Evolutionary conservation across 1,140 invertebrate species (phyloP).

Genomic region (Adoxophyes honmai): DNA sequence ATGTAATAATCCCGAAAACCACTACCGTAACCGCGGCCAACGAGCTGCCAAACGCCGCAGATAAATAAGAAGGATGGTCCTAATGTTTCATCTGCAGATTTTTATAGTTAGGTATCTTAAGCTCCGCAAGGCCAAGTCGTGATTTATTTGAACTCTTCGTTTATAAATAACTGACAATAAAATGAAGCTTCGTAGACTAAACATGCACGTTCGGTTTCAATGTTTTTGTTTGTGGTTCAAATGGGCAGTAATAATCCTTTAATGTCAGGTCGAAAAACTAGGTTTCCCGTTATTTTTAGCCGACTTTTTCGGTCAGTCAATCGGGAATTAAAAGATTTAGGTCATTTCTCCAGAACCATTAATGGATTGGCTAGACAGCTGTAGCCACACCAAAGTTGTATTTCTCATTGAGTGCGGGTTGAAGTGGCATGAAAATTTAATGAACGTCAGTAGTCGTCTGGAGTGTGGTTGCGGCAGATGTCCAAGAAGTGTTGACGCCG

Average conservation of each 20-base stretch:
- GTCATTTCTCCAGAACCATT: not conserved
- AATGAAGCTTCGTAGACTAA: constrained; percentile 14
- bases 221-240: constrained; percentile 8
- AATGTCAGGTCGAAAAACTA: no score
- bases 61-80: constrained; percentile 3
- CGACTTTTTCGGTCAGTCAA: no score
- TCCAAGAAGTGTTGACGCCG: not conserved
- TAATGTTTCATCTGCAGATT: constrained; percentile 12
- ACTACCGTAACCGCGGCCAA: not conserved
- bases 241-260: no score
- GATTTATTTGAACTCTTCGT: constrained; percentile 15
- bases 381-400: not conserved
- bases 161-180: constrained; percentile 15
- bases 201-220: not conserved
- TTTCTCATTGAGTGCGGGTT: not conserved
- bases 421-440: not conserved
- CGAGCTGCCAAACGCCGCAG: constrained; percentile 1
- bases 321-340: not conserved
- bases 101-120: constrained; percentile 9
- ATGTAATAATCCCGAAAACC: no score
- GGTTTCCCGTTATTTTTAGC: no score
- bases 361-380: not conserved
- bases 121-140: constrained; percentile 1
- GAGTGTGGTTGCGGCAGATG: not conserved
- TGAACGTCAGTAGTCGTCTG: not conserved